Base-by-base conservation (phyloP, 1,140 invertebrate species). In the Elysia chlorotica region DNA sequence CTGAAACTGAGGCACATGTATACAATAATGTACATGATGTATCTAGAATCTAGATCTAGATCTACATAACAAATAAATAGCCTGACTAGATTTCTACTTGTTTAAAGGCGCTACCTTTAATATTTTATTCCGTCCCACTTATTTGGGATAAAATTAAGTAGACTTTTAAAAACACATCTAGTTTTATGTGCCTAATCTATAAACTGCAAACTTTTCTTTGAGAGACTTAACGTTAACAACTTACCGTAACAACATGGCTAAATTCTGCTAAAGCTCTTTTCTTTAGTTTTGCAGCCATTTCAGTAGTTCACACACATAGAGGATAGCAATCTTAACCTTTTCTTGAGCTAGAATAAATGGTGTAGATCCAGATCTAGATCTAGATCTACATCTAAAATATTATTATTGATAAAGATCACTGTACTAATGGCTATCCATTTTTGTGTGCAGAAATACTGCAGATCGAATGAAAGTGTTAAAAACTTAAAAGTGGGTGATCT, bases 191-290 rank as follows among this genome's bases (percentile, higher is more conserved):
- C n/a, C 10, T 48, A 48, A 48, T 48, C 10, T 48, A n/a, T 48
- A 48, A 48, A 48, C n/a, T 48, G 10, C n/a, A 48, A n/a, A 10
- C 41, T n/a, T 48, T n/a, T 14, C n/a, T 48, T 48, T 10, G 41
- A 48, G n/a, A n/a, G 41, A 48, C n/a, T 48, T 48, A 14, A 48
- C 28, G 33, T 59, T 4, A 14, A n/a, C 21, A 28, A n/a, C 30
- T 61, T 79, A 92, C 91, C 86, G 92, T 91, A 70, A 91, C 86
- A 77, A 90, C 90, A 87, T 87, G 87, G 57, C 90, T 92, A 80
- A 91, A 94, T 84, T 94, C 92, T 23, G 93, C 93, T 70, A 94
- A 86, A 17, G 93, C 93, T 77, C 93, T 85, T 87, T 94, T 94
- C 83, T 94, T 94, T 77, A 94, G 88, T 68, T 93, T 87, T 30